Evolutionary conservation across 2,888 invertebrate species (phyloP), one percentile per base, ranked within the genome.

Genomic region (Amiota communis): DNA sequence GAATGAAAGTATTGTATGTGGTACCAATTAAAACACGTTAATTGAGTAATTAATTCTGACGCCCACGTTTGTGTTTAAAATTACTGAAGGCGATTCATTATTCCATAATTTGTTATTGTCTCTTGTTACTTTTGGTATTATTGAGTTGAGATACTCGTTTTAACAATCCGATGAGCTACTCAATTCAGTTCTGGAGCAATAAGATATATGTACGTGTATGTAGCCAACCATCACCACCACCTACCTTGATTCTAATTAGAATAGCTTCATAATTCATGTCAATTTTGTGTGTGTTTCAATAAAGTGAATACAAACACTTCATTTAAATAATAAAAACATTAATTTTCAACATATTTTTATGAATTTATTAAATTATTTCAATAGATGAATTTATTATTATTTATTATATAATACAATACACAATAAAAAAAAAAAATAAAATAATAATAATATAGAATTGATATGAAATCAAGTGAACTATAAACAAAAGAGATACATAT

Each of bases 11-110:
- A 6, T 36, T 23, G 23, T 23, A 23, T 23, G 3, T 23, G 3
- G 0, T 36, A 36, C 36, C 36, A n/a, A 59, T 9, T 76, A 70
- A 67, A 65, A 59, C 73, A 57, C 75, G 78, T 80, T 86, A 85
- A 86, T 84, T 86, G 80, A 84, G 85, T 82, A 85, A 86, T 84
- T 86, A 84, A 85, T 81, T 78, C 76, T 77, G 67, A 84, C 83
- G 81, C 84, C 84, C 80, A 79, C 80, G 65, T 73, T 46, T 48
- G 2, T 36, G 6, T 6, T 36, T 36, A 6, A 36, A 36, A 36
- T 36, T 36, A 36, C 8, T 53, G 53, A 53, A 53, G 9, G 59
- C 20, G 15, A 17, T 20, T n/a, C 17, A 0, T 57, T 57, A 20
- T n/a, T 15, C 15, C 6, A 15, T n/a, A 10, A n/a, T 57, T n/a